Conservation (phyloP, 2,797 vertebrate genomes). For the Pogoniulus pusillus region DNA sequence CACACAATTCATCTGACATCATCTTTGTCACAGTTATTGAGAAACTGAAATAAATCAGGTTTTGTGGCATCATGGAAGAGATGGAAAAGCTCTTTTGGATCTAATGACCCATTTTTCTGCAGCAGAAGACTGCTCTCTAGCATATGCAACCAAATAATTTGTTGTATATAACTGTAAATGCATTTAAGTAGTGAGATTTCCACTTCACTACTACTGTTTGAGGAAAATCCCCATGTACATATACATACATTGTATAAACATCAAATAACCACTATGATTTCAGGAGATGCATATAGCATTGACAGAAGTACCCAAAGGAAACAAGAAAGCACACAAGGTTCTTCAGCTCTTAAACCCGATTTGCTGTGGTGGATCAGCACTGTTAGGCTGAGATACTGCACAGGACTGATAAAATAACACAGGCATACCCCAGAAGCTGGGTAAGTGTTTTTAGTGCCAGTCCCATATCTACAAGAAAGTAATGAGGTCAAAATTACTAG, state of each 20-base stretch:
- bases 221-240: background rate
- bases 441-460: background rate
- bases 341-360: background rate
- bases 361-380: background rate
- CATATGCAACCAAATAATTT: background rate
- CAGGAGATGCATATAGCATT: background rate
- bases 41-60: background rate
- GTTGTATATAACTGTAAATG: background rate
- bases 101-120: background rate
- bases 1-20: slow-evolving; percentile 6
- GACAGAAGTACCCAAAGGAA: background rate
- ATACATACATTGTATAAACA: background rate
- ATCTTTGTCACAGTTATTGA: slow-evolving; percentile 2
- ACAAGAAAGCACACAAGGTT: background rate
- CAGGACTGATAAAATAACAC: background rate
- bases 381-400: background rate
- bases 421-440: background rate
- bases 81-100: background rate
- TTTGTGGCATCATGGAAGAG: background rate
- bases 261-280: background rate
- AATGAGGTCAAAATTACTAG: background rate
- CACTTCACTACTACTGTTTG: background rate
- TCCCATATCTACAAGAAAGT: background rate
- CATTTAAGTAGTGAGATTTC: background rate
- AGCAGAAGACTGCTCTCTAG: background rate